Evolutionary conservation across 2,888 invertebrate species (phyloP), one percentile per base, ranked within the genome.

Genomic region (Chydorus sphaericus): DNA sequence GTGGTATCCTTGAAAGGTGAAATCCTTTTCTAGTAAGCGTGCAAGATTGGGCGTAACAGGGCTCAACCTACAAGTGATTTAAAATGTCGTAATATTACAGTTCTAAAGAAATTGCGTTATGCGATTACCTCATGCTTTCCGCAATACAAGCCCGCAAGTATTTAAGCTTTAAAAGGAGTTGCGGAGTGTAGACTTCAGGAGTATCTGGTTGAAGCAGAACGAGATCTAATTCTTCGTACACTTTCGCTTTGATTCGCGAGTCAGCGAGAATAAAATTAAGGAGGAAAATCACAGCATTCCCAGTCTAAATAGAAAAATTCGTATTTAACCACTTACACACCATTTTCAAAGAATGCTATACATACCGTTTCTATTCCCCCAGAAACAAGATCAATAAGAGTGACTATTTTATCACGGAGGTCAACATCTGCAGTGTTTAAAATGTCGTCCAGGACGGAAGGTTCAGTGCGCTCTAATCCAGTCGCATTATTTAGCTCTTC

Each of bases 341-440:
- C 29, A 50, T 7, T 48, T 7, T 54, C 37, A 31, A 26, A 58
- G 57, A 18, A 10, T 26, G 16, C 62, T 44, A 18, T 18, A n/a
- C 70, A 71, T 68, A 88, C 82, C 66, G 89, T 88, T 68, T 87
- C 85, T 65, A 89, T 88, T 49, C 88, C 88, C 33, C 88, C 87
- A 7, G 86, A 83, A 63, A 89, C 82, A 64, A 89, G 87, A 70
- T 90, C 89, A 48, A 89, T 83, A 54, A 88, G 80, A 1, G 85
- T 85, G 0, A 86, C 84, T 65, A 84, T 85, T 69, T 88, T 87
- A 66, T 90, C 89, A 52, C 82, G 73, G 64, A 81, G 78, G 64
- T 88, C 87, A 48, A 88, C 71, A 58, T 77, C 77, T 29, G 80
- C 78, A 48, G 84, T 80, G 38, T 78, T 76, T 48, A 89, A 70